These are phyloP conservation scores for Helarctos malayanus DNA, from an alignment of 2,797 vertebrate species.

Conservation along the genomic window DNA sequence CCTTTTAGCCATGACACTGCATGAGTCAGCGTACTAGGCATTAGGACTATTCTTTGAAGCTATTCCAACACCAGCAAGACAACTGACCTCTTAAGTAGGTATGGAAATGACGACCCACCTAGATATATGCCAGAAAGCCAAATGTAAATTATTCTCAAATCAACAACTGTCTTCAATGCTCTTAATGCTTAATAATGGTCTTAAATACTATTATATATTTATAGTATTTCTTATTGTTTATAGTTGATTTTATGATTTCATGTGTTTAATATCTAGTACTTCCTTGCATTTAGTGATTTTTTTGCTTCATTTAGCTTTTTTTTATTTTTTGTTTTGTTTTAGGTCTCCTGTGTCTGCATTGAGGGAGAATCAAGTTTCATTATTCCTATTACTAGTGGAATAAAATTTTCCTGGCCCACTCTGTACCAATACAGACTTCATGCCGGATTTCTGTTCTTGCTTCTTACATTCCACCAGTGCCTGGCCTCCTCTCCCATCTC, in stretches of 20 bases:
- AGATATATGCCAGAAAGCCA: neutral
- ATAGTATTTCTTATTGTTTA: neutral
- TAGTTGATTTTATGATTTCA: neutral
- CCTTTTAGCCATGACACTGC: neutral
- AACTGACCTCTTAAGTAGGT: neutral
- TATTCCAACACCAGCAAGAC: neutral
- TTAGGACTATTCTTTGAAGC: neutral
- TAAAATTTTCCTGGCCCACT: neutral
- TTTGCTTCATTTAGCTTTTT: neutral
- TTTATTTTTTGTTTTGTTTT: constrained; percentile 18
- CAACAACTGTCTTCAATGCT: neutral
- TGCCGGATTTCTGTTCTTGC: neutral
- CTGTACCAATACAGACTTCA: neutral
- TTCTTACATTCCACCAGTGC: neutral
- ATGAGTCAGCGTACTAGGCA: neutral
- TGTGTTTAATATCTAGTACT: neutral
- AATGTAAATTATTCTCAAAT: neutral
- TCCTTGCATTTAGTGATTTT: neutral
- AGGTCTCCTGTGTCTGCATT: neutral
- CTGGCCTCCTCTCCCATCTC: neutral
- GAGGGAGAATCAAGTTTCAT: neutral
- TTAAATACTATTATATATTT: neutral
- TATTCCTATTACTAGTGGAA: neutral
- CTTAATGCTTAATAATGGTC: neutral
- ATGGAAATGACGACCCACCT: neutral